Evolutionary conservation across 2,797 vertebrate species (phyloP).

Genomic region (Clarias pachynema): DNA sequence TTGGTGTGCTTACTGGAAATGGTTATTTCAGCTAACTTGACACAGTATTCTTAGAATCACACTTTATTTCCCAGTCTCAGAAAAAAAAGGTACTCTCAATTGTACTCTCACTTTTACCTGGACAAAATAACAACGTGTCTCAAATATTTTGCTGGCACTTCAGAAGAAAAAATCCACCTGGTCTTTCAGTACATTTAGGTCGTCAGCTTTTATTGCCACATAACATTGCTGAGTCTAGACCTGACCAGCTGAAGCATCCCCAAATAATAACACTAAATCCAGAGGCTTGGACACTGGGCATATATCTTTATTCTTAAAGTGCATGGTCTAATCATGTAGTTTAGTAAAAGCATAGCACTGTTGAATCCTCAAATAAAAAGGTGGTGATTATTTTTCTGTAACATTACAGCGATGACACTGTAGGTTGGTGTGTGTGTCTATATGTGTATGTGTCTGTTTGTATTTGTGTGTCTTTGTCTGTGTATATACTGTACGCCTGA

Average conservation of each 20-base stretch:
- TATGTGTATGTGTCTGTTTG: neutral
- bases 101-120: neutral
- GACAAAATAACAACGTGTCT: too few relatives aligned
- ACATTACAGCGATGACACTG: neutral
- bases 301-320: neutral
- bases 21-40: neutral
- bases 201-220: too few relatives aligned
- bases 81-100: neutral
- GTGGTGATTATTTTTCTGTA: neutral
- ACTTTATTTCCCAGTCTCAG: neutral
- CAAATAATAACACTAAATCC: too few relatives aligned
- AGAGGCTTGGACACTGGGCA: too few relatives aligned
- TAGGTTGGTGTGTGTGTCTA: neutral
- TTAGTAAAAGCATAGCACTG: neutral
- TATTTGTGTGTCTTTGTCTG: neutral
- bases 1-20: conserved; percentile 10
- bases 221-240: too few relatives aligned
- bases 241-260: too few relatives aligned
- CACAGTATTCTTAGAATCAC: neutral
- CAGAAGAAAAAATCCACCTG: too few relatives aligned
- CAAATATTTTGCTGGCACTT: too few relatives aligned
- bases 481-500: conserved; percentile 32
- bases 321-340: too few relatives aligned
- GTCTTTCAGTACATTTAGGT: too few relatives aligned
- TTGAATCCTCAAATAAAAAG: neutral